Percentiles rank a stretch among this genome's conserved stretches.
Conservation (phyloP, 30 jellyfish, hydroid and myxozoan genomes). For the Cassiopea xamachana region DNA sequence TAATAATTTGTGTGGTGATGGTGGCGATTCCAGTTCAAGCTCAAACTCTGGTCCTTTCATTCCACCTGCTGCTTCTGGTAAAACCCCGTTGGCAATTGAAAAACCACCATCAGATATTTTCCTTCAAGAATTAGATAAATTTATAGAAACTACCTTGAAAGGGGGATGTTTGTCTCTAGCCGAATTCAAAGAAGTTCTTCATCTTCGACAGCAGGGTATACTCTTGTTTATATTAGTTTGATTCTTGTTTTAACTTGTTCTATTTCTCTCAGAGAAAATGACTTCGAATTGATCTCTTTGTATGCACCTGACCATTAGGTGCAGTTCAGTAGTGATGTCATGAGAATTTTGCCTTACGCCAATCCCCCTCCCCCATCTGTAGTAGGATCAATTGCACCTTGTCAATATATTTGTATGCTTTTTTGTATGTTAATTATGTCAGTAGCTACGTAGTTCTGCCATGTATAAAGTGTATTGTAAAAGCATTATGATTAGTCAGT, state of each 20-base stretch:
- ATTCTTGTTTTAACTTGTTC: not conserved
- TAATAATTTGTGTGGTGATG: constrained; percentile 4
- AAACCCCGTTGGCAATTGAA: constrained; percentile 26
- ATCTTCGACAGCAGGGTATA: constrained; percentile 83
- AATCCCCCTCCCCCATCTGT: too few relatives aligned
- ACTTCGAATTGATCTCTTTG: too few relatives aligned
- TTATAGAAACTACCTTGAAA: constrained; percentile 70
- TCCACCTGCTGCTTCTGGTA: constrained; percentile 88
- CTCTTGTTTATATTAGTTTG: not conserved
- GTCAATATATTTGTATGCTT: too few relatives aligned
- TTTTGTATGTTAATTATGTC: too few relatives aligned
- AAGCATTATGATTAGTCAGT: too few relatives aligned
- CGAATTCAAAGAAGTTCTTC: constrained; percentile 79
- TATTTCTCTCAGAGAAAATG: not conserved
- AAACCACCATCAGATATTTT: constrained; percentile 91
- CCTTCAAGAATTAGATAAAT: constrained; percentile 79
- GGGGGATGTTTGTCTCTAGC: constrained; percentile 81
- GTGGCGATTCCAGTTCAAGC: constrained; percentile 42
- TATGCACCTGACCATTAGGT: too few relatives aligned
- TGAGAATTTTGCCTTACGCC: too few relatives aligned
- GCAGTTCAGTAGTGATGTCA: too few relatives aligned
- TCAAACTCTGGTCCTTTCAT: constrained; percentile 42
- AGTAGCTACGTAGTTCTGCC: too few relatives aligned
- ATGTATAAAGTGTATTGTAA: too few relatives aligned
- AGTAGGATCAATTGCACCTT: too few relatives aligned